Evolutionary conservation across 1,140 invertebrate species (phyloP).

Genomic region (Danaus plexippus): DNA sequence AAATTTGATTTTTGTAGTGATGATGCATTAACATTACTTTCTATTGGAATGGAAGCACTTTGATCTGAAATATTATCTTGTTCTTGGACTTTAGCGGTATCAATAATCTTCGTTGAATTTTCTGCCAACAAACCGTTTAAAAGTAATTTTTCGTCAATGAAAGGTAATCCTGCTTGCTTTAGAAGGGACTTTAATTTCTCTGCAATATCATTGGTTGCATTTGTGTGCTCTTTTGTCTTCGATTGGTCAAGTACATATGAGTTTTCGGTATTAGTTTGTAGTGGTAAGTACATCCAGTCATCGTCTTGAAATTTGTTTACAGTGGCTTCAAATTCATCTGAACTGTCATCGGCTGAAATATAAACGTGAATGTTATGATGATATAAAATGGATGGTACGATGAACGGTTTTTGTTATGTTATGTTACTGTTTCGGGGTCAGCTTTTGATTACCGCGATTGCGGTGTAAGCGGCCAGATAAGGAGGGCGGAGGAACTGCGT

Average conservation of each 20-base stretch:
- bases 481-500: slow-evolving; percentile 41
- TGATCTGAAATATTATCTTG: not conserved
- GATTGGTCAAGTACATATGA: slow-evolving; percentile 19
- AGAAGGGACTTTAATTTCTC: slow-evolving; percentile 43
- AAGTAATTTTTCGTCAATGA: slow-evolving; percentile 43
- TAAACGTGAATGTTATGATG: slow-evolving; percentile 63
- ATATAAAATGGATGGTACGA: slow-evolving; percentile 39
- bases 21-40: no score
- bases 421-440: slow-evolving; percentile 43
- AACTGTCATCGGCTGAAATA: slow-evolving; percentile 67
- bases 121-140: slow-evolving; percentile 42
- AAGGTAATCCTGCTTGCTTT: slow-evolving; percentile 41
- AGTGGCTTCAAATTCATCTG: slow-evolving; percentile 59
- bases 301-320: slow-evolving; percentile 51
- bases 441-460: slow-evolving; percentile 55
- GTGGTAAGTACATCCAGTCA: slow-evolving; percentile 63
- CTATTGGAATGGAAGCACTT: no score
- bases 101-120: slow-evolving; percentile 66
- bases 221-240: slow-evolving; percentile 18
- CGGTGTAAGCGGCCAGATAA: slow-evolving; percentile 38
- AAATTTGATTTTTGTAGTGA: slow-evolving; percentile 12
- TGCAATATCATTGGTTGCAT: slow-evolving; percentile 27
- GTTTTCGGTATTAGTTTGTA: slow-evolving; percentile 36
- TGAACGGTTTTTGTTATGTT: slow-evolving; percentile 29
- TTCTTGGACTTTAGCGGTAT: slow-evolving; percentile 2